These are phyloP conservation scores for Lagopus muta DNA, from an alignment of 2,113 vertebrate genomes.

Conservation along the genomic window DNA sequence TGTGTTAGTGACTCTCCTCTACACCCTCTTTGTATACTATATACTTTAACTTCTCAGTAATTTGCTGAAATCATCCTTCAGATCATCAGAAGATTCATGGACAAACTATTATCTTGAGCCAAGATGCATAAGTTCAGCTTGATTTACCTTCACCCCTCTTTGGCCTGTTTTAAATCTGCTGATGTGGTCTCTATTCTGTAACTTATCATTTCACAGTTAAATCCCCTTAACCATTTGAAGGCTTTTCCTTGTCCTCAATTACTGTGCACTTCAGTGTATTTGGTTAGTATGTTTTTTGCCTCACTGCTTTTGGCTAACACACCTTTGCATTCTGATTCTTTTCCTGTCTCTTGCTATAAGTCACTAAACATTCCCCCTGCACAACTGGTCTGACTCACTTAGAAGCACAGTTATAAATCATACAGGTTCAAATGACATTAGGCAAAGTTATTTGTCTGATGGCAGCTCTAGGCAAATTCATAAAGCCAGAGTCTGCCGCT, in stretches of 20 bases:
- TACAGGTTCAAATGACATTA: neutral
- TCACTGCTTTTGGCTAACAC: neutral
- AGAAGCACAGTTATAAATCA: neutral
- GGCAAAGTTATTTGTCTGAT: neutral
- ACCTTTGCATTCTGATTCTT: neutral
- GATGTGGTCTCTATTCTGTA: neutral
- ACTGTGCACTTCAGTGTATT: neutral
- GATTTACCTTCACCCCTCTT: constrained; percentile 35
- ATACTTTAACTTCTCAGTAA: neutral
- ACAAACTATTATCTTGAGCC: constrained; percentile 8
- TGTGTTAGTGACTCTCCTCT: constrained; percentile 7
- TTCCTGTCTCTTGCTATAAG: neutral
- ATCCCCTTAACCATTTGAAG: neutral
- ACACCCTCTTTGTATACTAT: neutral
- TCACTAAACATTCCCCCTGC: neutral
- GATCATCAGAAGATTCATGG: constrained; percentile 47
- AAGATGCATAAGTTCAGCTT: constrained; percentile 13
- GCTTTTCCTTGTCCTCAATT: neutral
- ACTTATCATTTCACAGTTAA: constrained; percentile 11
- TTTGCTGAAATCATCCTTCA: constrained; percentile 41
- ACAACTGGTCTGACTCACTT: neutral
- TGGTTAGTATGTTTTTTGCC: neutral
- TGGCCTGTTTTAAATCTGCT: neutral
- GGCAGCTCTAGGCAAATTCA: neutral
- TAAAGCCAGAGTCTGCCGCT: neutral